Evolutionary conservation across 2,797 vertebrate species (phyloP).

Genomic region (Tiaroga cobitis): DNA sequence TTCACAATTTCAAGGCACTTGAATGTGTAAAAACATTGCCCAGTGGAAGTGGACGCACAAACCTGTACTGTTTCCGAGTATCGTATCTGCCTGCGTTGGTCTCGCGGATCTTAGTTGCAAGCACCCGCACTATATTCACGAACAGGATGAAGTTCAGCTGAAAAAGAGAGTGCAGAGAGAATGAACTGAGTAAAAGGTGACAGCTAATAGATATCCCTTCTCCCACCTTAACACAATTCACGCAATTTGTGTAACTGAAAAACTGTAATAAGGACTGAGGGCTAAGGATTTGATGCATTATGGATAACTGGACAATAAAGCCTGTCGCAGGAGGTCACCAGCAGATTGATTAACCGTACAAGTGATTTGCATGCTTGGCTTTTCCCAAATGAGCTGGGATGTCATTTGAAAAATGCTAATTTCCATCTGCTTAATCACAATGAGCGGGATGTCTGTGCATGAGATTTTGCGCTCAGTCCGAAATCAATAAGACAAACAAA

Average conservation of each 20-base stretch:
- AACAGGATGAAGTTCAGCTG: slow-evolving; percentile 91
- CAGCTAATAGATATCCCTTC: not conserved
- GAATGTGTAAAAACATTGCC: not conserved
- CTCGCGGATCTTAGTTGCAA: slow-evolving; percentile 90
- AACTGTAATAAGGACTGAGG: not conserved
- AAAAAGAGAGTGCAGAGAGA: slow-evolving; percentile 35
- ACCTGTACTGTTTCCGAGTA: slow-evolving; percentile 91
- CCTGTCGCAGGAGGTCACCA: not conserved
- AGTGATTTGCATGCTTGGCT: not conserved
- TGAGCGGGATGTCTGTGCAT: not conserved
- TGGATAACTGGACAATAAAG: slow-evolving; percentile 23
- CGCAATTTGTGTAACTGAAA: not conserved
- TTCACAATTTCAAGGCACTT: not conserved
- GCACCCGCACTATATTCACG: slow-evolving; percentile 88
- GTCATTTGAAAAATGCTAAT: slow-evolving; percentile 37
- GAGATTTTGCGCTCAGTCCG: not conserved
- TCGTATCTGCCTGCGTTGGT: slow-evolving; percentile 88
- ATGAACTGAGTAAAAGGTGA: not conserved
- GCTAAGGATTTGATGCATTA: not conserved
- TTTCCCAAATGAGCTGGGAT: not conserved
- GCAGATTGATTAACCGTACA: slow-evolving; percentile 35
- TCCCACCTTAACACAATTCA: not conserved
- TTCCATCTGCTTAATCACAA: slow-evolving; percentile 18
- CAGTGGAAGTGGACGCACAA: slow-evolving; percentile 41
- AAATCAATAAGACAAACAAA: slow-evolving; percentile 8